phyloP scores from a whole-genome alignment of 2,797 vertebrate genomes.

The Harpagifer antarcticus region DNA sequence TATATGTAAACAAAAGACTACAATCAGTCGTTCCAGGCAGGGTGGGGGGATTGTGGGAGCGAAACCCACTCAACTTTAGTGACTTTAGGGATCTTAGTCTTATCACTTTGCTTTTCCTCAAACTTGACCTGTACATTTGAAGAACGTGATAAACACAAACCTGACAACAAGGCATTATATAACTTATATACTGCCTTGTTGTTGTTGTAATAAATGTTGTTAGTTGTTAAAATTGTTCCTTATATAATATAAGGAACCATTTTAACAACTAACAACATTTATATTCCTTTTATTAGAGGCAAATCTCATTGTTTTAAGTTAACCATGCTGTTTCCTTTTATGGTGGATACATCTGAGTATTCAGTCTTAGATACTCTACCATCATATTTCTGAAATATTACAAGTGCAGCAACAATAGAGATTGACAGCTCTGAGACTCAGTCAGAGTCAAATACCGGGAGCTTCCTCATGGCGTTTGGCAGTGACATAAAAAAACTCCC shows the following conservation, averaged over 20 bases:
- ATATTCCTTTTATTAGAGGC: neutral
- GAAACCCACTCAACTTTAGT: too few species aligned
- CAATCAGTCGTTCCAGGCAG: too few species aligned
- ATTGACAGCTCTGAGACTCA: slow-evolving; percentile 29
- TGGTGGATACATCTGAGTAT: neutral
- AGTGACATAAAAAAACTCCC: slow-evolving; percentile 18
- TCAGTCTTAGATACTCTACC: neutral
- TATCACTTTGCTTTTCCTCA: neutral
- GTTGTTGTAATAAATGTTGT: too few species aligned
- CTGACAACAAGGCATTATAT: too few species aligned
- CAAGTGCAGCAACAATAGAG: neutral
- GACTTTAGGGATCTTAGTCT: too few species aligned
- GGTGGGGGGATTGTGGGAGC: too few species aligned
- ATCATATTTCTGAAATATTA: slow-evolving; percentile 10
- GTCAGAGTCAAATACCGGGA: slow-evolving; percentile 18
- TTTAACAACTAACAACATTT: too few species aligned
- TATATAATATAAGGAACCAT: too few species aligned
- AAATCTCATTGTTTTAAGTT: neutral
- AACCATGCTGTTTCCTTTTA: neutral
- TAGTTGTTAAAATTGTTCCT: too few species aligned
- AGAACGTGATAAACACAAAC: too few species aligned
- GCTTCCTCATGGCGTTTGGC: slow-evolving; percentile 7
- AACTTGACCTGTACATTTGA: neutral
- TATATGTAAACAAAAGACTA: too few species aligned
- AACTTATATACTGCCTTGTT: too few species aligned